A percentile compares a stretch with the other conserved stretches of the same genome.
Evolutionary conservation across 53 echinoderm and acorn worm species (phyloP).

Genomic region (Glandiceps talaboti): DNA sequence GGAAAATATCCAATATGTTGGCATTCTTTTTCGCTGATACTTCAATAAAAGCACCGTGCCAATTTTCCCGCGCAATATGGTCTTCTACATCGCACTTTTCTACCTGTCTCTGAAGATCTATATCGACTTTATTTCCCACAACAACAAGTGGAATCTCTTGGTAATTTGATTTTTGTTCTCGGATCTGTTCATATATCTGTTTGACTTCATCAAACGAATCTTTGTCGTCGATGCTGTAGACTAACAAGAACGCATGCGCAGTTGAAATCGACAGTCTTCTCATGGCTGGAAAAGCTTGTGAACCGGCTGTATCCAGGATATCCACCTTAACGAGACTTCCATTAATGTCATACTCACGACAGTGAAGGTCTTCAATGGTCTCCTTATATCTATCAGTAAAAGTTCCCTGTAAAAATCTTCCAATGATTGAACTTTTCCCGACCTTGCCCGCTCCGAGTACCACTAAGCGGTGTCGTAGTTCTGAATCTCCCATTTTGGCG

Average conservation of each 20-base stretch:
- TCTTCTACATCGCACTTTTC: constrained; percentile 65
- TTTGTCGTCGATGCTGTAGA: constrained; percentile 69
- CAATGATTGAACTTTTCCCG: constrained; percentile 91
- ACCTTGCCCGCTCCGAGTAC: constrained; percentile 88
- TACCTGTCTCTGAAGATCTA: constrained; percentile 55
- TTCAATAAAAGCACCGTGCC: constrained; percentile 81
- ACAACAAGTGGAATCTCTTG: constrained; percentile 77
- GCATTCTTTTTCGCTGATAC: constrained; percentile 82
- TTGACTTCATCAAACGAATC: constrained; percentile 75
- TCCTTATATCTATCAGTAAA: constrained; percentile 90
- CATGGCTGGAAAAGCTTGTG: constrained; percentile 92
- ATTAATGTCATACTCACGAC: constrained; percentile 86
- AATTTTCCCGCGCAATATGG: constrained; percentile 56
- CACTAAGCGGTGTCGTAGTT: constrained; percentile 77
- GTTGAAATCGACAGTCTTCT: constrained; percentile 90
- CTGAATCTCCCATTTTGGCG: constrained; percentile 32
- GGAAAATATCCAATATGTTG: constrained; percentile 87
- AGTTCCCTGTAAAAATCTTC: constrained; percentile 64
- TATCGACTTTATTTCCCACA: constrained; percentile 84
- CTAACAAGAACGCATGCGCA: constrained; percentile 81
- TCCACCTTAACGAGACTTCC: constrained; percentile 92
- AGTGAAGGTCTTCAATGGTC: constrained; percentile 95
- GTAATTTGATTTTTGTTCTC: constrained; percentile 80
- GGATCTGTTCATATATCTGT: constrained; percentile 86
- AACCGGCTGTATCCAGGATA: constrained; percentile 89